These are phyloP conservation scores for Drosophila pseudoananassae DNA, from an alignment of 1,140 invertebrate genomes.

Conservation along the genomic window DNA sequence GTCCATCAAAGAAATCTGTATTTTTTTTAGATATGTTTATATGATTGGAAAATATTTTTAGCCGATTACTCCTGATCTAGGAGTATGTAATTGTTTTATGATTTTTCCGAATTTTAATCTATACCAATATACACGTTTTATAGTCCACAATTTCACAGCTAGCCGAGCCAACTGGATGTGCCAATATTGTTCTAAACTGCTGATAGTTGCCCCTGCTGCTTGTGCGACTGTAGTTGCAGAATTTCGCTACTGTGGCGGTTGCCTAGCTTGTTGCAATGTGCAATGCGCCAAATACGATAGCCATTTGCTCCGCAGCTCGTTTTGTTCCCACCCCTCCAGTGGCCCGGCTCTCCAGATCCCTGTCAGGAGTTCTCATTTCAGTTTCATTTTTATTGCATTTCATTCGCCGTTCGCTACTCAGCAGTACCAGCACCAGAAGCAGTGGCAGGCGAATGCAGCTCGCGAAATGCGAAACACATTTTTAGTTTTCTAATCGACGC, in stretches of 20 bases:
- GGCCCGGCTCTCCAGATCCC: not conserved
- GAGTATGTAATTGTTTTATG: conserved; percentile 16
- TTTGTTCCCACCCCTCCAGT: conserved; percentile 5
- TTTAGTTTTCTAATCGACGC: conserved; percentile 82
- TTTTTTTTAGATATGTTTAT: not conserved
- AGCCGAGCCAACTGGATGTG: conserved; percentile 68
- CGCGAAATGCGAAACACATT: conserved; percentile 69
- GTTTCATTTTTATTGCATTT: conserved; percentile 72
- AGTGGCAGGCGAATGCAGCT: not conserved
- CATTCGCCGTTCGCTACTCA: conserved; percentile 66
- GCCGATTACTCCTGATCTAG: too few species aligned
- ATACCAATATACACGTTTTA: conserved; percentile 71
- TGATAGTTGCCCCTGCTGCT: conserved; percentile 67
- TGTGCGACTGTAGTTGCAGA: conserved; percentile 4
- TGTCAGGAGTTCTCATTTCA: conserved; percentile 35
- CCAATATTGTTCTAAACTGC: conserved; percentile 82
- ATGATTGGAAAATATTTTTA: not conserved
- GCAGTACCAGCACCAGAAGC: conserved; percentile 7
- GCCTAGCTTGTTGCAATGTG: conserved; percentile 43
- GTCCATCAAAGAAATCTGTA: too few species aligned
- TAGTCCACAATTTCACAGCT: conserved; percentile 78
- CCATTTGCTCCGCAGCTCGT: conserved; percentile 68
- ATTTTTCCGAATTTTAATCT: conserved; percentile 12
- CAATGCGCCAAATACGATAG: conserved; percentile 78
- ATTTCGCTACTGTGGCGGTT: conserved; percentile 8